phyloP scores from a whole-genome alignment of 2,888 invertebrate genomes.

The Drosophila atripex region DNA sequence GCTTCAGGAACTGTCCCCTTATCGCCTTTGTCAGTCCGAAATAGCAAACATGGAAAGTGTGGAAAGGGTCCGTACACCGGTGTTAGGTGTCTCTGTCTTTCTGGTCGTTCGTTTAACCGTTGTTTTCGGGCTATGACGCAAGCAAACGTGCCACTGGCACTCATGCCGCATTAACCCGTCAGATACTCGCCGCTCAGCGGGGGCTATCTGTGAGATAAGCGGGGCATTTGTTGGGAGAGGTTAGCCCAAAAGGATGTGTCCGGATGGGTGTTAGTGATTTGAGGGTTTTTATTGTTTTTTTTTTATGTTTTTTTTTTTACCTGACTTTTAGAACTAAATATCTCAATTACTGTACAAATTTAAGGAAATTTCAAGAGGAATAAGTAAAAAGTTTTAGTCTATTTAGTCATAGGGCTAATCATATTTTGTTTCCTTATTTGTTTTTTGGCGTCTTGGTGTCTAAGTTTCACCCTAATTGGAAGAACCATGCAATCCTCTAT shows the following conservation, averaged over 20 bases:
- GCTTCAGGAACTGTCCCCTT: slow-evolving; percentile 49
- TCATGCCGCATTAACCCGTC: slow-evolving; percentile 21
- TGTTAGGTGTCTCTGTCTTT: background rate
- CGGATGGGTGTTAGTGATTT: slow-evolving; percentile 22
- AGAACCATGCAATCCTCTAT: background rate
- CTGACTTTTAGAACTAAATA: background rate
- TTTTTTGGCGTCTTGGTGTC: background rate
- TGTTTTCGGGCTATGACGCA: slow-evolving; percentile 32
- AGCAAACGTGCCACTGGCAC: slow-evolving; percentile 32
- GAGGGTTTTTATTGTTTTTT: background rate
- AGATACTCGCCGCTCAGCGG: slow-evolving; percentile 17
- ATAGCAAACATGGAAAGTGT: slow-evolving; percentile 35
- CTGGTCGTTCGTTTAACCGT: slow-evolving; percentile 11
- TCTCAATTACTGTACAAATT: background rate
- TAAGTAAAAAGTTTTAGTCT: too few relatives aligned
- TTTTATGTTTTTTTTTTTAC: background rate
- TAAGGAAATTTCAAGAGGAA: background rate
- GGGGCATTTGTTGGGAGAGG: slow-evolving; percentile 11
- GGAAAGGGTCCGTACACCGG: slow-evolving; percentile 6
- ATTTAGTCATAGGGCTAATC: too few relatives aligned
- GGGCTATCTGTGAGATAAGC: slow-evolving; percentile 27
- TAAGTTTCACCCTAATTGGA: background rate
- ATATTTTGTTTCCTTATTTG: background rate
- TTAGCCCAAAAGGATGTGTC: slow-evolving; percentile 5
- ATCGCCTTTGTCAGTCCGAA: slow-evolving; percentile 51